A percentile compares a stretch with the other conserved stretches of the same genome.
Evolutionary conservation across 2,888 invertebrate genomes (phyloP).

Genomic region (Scaeva pyrastri): DNA sequence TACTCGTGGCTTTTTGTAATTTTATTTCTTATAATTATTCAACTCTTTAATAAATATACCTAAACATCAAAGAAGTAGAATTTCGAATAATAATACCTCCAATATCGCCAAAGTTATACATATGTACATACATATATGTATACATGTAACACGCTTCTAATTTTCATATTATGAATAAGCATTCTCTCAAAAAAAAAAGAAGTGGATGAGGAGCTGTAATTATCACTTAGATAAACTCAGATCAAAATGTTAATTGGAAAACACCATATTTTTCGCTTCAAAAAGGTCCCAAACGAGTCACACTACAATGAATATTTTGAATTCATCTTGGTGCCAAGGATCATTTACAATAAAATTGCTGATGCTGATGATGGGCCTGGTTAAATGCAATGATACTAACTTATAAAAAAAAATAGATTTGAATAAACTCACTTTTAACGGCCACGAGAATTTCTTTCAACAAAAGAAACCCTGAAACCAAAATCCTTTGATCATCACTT

Average conservation of each 20-base stretch:
- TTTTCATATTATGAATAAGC: conserved; percentile 45
- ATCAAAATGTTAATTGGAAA: conserved; percentile 71
- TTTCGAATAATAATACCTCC: no score
- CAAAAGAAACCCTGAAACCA: conserved; percentile 40
- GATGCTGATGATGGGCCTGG: background rate
- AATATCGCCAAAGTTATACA: no score
- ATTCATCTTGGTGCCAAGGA: conserved; percentile 40
- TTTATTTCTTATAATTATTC: no score
- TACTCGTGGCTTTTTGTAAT: no score
- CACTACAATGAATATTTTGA: conserved; percentile 34
- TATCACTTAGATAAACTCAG: conserved; percentile 31
- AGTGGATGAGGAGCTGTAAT: conserved; percentile 7
- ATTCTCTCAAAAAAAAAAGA: background rate
- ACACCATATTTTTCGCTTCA: conserved; percentile 53
- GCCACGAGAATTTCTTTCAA: conserved; percentile 33
- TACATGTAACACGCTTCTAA: conserved; percentile 35
- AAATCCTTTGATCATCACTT: conserved; percentile 71
- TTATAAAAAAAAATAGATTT: conserved; percentile 30
- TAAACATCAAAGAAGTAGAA: no score
- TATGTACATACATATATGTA: no score
- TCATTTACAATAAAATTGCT: conserved; percentile 50
- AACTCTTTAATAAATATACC: no score
- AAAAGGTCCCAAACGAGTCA: conserved; percentile 34
- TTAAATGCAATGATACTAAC: conserved; percentile 45
- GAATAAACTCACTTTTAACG: conserved; percentile 41